Percentiles rank a stretch among this genome's conserved stretches.
These are phyloP conservation scores for Steinernema carpocapsae DNA, from an alignment of 2,888 invertebrate genomes.

Conservation along the genomic window DNA sequence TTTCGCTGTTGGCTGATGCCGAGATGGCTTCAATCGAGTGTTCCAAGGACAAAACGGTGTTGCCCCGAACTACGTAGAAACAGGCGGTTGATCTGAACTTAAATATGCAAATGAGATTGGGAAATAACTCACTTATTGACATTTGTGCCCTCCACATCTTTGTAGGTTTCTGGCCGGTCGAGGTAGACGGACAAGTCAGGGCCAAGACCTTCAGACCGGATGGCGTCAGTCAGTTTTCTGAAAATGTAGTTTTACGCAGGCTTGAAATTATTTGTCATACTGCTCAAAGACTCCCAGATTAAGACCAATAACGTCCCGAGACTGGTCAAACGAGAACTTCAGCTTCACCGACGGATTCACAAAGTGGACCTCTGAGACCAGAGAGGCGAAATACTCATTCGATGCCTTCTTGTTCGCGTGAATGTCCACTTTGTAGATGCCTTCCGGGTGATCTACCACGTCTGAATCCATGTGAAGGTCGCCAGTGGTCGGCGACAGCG, in stretches of 20 bases:
- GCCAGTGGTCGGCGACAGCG: slow-evolving; percentile 34
- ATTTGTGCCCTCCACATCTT: slow-evolving; percentile 5
- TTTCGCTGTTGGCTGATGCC: slow-evolving; percentile 44
- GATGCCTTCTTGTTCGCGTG: background rate
- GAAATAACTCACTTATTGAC: slow-evolving; percentile 11
- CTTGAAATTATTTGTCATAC: background rate
- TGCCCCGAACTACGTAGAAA: slow-evolving; percentile 39
- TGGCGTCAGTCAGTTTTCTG: slow-evolving; percentile 10
- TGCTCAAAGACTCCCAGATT: slow-evolving; percentile 44
- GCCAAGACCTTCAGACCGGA: slow-evolving; percentile 9
- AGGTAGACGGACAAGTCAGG: slow-evolving; percentile 15
- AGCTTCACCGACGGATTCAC: slow-evolving; percentile 52
- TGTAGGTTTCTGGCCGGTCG: slow-evolving; percentile 16
- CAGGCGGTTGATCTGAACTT: slow-evolving; percentile 38
- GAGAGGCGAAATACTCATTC: slow-evolving; percentile 36
- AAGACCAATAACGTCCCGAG: slow-evolving; percentile 53
- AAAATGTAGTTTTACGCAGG: background rate
- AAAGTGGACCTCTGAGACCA: slow-evolving; percentile 47
- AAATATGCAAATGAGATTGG: background rate
- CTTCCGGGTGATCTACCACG: slow-evolving; percentile 29
- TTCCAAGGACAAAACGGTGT: slow-evolving; percentile 31
- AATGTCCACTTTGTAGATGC: slow-evolving; percentile 29
- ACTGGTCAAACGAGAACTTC: slow-evolving; percentile 54
- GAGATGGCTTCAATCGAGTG: slow-evolving; percentile 35
- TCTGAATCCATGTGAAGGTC: slow-evolving; percentile 37